Evolutionary conservation across 2,888 invertebrate genomes (phyloP), one percentile per base, ranked within the genome.

Genomic region (Ormyrus labotus): DNA sequence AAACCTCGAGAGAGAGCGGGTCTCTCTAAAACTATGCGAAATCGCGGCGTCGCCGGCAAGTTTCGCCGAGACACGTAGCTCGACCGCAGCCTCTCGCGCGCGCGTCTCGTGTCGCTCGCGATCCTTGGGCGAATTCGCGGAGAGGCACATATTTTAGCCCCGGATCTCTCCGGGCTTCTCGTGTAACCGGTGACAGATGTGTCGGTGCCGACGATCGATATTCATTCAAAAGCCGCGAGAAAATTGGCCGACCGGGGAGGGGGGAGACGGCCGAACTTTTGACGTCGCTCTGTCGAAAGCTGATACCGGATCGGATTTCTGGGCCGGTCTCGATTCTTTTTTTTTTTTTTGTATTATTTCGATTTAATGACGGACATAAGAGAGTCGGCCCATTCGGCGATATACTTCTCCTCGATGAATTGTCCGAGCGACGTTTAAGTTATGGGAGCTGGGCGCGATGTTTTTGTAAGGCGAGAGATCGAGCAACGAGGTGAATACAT

Each of bases 21-120:
- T 34, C 34, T 3, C 34, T 4, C 34, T 80, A 47, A 34, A 86
- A 86, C 85, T 86, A 85, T 86, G 85, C 81, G 72, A 81, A 85
- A 86, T 84, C 84, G 80, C 84, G 34, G 85, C 71, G 83, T 81
- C 81, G 79, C 55, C n/a, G 61, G 73, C 47, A 78, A n/a, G 47
- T 53, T 53, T 34, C 13, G 5, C 48, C 9, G 76, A 77, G 72
- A 81, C 75, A 83, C 81, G 81, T 82, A 80, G 77, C 81, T 67
- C 58, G 57, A 82, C 83, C 83, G 70, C 82, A 80, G 82, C 78
- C 76, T 82, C 34, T 78, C 76, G 76, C 70, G 77, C 69, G 58
- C 67, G 55, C 60, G 53, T 75, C 69, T 73, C 69, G 63, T 4
- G 51, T 51, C 51, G 51, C 8, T 51, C 51, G 60, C 19, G 48